Evolutionary conservation across 1,140 invertebrate species (phyloP).

Genomic region (Brachystomella parvula): DNA sequence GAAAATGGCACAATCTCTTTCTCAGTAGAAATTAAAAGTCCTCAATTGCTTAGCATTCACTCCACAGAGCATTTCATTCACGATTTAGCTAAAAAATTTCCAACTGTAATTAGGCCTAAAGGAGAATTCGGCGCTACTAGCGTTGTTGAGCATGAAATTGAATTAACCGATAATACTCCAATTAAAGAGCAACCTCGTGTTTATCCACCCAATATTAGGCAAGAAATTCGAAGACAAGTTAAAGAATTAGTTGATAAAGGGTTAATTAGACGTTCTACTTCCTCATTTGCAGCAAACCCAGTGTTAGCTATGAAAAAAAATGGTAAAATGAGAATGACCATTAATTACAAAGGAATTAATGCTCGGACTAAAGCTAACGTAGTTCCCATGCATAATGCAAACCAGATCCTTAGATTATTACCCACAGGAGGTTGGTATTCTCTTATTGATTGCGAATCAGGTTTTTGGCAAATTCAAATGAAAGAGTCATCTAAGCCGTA

Average conservation of each 20-base stretch:
- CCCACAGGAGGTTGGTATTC: slow-evolving; percentile 10
- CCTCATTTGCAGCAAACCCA: slow-evolving; percentile 11
- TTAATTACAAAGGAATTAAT: slow-evolving; percentile 20
- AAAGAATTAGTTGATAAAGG: slow-evolving; percentile 17
- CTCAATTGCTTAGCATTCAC: background rate
- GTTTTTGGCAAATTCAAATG: slow-evolving; percentile 45
- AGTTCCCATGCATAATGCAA: slow-evolving; percentile 22
- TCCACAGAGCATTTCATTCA: background rate
- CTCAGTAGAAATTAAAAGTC: background rate
- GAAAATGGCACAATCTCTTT: background rate
- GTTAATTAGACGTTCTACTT: slow-evolving; percentile 12
- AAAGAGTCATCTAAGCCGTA: slow-evolving; percentile 38
- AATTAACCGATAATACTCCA: background rate
- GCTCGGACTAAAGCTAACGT: slow-evolving; percentile 13
- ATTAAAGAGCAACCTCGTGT: background rate
- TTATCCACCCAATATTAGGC: slow-evolving; percentile 4
- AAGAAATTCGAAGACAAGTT: slow-evolving; percentile 17
- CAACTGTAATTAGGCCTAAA: slow-evolving; percentile 4
- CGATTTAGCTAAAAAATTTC: slow-evolving; percentile 13
- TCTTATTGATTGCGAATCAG: slow-evolving; percentile 38
- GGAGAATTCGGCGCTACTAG: slow-evolving; percentile 3
- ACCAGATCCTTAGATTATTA: background rate
- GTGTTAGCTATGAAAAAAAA: slow-evolving; percentile 18
- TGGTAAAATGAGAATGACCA: slow-evolving; percentile 10
- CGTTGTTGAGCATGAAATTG: slow-evolving; percentile 20